phyloP scores from a whole-genome alignment of 2,797 vertebrate species.

The Sparus aurata region DNA sequence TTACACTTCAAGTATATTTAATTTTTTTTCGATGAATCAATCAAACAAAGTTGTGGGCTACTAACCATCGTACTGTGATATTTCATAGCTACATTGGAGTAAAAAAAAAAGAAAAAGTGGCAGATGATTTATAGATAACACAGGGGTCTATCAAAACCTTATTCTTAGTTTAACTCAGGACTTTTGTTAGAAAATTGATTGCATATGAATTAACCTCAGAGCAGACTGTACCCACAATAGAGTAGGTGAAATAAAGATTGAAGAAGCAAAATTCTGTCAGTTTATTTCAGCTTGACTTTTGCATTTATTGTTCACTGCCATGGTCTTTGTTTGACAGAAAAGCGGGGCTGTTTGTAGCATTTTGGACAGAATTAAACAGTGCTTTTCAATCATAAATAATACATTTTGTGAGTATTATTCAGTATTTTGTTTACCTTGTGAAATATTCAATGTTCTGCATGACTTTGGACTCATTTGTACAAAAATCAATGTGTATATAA shows the following conservation, averaged over 20 bases:
- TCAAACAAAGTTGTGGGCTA: not conserved
- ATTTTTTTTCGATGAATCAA: not conserved
- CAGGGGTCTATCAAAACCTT: not conserved
- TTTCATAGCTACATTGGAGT: constrained; percentile 1
- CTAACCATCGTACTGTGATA: not conserved
- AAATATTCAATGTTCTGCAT: not conserved
- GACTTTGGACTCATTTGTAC: not conserved
- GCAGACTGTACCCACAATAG: not conserved
- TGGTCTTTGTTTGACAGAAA: not conserved
- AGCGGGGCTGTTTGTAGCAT: not conserved
- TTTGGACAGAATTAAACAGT: not conserved
- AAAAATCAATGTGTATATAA: constrained; percentile 1
- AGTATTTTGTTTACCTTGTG: not conserved
- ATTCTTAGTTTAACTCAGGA: not conserved
- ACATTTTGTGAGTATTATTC: not conserved
- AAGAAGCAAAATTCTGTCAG: not conserved
- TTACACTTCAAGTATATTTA: not conserved
- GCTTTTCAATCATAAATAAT: constrained; percentile 10
- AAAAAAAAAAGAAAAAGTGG: not conserved
- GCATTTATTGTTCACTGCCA: constrained; percentile 7
- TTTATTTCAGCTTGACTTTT: not conserved
- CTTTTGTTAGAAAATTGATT: not conserved
- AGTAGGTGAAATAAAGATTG: not conserved
- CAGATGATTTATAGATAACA: not conserved
- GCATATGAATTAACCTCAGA: not conserved